phyloP scores from a whole-genome alignment of 2,113 vertebrate genomes.

The Chlamydotis undulata region DNA sequence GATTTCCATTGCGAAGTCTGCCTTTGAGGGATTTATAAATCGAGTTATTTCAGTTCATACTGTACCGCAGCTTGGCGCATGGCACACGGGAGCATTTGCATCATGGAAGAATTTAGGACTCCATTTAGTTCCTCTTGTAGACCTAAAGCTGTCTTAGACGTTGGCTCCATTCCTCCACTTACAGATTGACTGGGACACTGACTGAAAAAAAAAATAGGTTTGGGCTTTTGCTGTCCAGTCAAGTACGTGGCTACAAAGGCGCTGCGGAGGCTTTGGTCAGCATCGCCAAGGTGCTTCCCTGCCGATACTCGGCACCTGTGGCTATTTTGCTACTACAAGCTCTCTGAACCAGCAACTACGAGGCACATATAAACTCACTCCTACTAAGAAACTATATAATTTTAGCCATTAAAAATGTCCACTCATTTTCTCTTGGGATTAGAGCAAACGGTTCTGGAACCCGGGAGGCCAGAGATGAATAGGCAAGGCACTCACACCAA shows the following conservation, averaged over 20 bases:
- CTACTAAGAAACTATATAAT: neutral
- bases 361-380: neutral
- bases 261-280: neutral
- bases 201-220: neutral
- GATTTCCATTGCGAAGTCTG: constrained; percentile 18
- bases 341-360: neutral
- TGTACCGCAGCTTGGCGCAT: neutral
- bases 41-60: neutral
- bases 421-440: neutral
- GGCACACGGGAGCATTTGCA: neutral
- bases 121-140: neutral
- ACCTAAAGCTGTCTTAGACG: neutral
- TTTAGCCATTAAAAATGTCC: neutral
- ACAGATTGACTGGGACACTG: neutral
- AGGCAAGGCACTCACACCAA: neutral
- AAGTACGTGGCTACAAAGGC: neutral
- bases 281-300: neutral
- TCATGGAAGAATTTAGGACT: neutral
- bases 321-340: neutral
- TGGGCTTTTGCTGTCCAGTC: neutral
- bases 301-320: neutral
- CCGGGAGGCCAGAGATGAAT: neutral
- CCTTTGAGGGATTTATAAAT: constrained; percentile 17
- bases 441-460: neutral
- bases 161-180: neutral